Conservation (phyloP, 23 tunicate species). For the Phallusia fumigata region DNA sequence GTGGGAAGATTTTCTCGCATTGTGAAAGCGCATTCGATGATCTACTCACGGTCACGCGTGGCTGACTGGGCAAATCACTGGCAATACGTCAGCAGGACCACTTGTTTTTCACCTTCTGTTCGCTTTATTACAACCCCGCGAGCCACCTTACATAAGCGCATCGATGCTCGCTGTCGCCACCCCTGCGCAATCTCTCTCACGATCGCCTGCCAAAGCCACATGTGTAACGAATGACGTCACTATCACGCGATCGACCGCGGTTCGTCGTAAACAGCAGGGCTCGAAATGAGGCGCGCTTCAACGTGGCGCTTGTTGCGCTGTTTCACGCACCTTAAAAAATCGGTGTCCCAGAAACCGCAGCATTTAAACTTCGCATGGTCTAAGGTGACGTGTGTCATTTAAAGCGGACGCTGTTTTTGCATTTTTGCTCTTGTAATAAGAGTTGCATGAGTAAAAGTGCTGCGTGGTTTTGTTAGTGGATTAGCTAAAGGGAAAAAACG, state of each 20-base stretch:
- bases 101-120: not conserved
- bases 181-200: not conserved
- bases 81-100: not conserved
- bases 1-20: not conserved
- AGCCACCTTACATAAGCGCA: not conserved
- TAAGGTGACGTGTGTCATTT: too few relatives aligned
- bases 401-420: too few relatives aligned
- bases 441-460: not conserved
- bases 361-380: too few relatives aligned
- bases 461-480: not conserved
- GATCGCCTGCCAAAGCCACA: constrained; percentile 22
- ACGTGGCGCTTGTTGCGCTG: not conserved
- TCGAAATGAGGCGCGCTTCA: constrained; percentile 17
- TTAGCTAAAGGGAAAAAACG: too few relatives aligned
- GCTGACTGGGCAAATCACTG: not conserved
- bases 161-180: not conserved
- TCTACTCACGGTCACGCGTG: constrained; percentile 1
- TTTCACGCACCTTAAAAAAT: too few relatives aligned
- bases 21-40: not conserved
- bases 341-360: too few relatives aligned
- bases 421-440: not conserved
- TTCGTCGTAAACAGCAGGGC: constrained; percentile 64
- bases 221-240: constrained; percentile 56
- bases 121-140: not conserved
- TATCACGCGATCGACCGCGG: constrained; percentile 47